phyloP scores from a whole-genome alignment of 2,888 invertebrate species.

The Aethes cnicana region DNA sequence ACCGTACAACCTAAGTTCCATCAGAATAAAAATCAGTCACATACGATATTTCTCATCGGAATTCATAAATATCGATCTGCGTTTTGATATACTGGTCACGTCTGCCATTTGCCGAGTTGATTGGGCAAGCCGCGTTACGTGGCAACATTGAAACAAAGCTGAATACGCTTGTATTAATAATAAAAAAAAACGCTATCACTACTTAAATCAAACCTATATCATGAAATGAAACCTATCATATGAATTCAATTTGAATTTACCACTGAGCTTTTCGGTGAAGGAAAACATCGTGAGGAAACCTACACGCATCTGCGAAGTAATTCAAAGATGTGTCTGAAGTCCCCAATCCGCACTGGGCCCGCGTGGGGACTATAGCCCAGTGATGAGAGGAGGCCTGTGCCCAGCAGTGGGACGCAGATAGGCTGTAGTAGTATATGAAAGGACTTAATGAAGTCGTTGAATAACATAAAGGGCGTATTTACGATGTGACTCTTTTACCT shows the following conservation, averaged over 20 bases:
- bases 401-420: too few species aligned
- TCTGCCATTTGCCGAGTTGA: constrained; percentile 10
- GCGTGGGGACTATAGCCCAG: too few species aligned
- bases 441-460: constrained; percentile 62
- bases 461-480: constrained; percentile 60
- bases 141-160: constrained; percentile 1
- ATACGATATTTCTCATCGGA: constrained; percentile 29
- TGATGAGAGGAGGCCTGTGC: too few species aligned
- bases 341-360: too few species aligned
- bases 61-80: constrained; percentile 16
- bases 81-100: constrained; percentile 28
- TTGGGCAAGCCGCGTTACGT: constrained; percentile 17
- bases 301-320: too few species aligned
- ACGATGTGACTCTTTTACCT: constrained; percentile 59
- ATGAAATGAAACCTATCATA: too few species aligned
- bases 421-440: too few species aligned
- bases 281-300: too few species aligned
- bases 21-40: constrained; percentile 52
- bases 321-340: too few species aligned
- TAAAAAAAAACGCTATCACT: constrained; percentile 46
- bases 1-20: constrained; percentile 54
- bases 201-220: constrained; percentile 48
- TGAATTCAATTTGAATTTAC: too few species aligned
- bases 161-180: constrained; percentile 30
- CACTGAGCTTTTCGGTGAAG: too few species aligned